Conservation (phyloP, 2,888 invertebrate genomes). For the Latheticus oryzae region DNA sequence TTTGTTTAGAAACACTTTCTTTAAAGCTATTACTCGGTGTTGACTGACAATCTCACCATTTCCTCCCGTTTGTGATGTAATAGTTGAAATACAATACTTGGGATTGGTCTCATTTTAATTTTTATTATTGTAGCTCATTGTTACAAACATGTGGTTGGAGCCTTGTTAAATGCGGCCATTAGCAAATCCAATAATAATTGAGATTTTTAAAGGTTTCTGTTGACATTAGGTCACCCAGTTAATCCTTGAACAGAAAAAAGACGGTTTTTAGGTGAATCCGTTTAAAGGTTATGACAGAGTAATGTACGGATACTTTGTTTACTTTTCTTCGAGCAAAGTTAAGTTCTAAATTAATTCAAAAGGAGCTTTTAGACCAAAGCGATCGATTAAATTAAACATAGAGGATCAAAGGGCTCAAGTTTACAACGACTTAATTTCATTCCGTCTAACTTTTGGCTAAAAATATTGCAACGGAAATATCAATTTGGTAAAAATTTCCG, state of each 20-base stretch:
- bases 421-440: constrained; percentile 25
- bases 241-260: constrained; percentile 30
- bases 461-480: constrained; percentile 29
- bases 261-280: constrained; percentile 40
- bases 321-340: constrained; percentile 17
- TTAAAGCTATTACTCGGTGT: constrained; percentile 19
- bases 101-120: constrained; percentile 23
- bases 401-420: constrained; percentile 25
- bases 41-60: no score
- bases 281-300: constrained; percentile 38
- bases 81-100: constrained; percentile 14
- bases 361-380: constrained; percentile 12
- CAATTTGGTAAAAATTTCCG: constrained; percentile 26
- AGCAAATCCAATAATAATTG: constrained; percentile 44
- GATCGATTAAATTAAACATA: constrained; percentile 30
- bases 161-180: constrained; percentile 42
- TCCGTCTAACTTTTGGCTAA: constrained; percentile 1
- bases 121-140: constrained; percentile 20
- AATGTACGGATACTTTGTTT: constrained; percentile 32
- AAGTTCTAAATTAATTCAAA: constrained; percentile 30
- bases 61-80: no score
- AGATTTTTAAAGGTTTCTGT: constrained; percentile 50
- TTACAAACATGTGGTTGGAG: constrained; percentile 12
- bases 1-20: constrained; percentile 35
- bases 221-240: constrained; percentile 52